Conservation (phyloP, 2,113 vertebrate species). For the Colaptes auratus region DNA sequence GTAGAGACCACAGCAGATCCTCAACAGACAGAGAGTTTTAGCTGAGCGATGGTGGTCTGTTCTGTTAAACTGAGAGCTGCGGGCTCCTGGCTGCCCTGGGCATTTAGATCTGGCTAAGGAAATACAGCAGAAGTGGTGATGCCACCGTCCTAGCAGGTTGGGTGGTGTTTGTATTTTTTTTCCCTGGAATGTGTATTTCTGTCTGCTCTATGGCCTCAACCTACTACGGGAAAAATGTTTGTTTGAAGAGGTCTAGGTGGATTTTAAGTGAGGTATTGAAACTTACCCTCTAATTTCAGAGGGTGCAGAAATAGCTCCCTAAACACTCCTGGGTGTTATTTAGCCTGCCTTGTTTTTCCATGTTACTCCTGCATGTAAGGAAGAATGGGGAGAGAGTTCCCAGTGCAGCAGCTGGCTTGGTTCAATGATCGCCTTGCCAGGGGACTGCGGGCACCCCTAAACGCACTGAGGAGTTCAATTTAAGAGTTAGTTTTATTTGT, state of each 20-base stretch:
- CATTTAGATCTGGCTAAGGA: background rate
- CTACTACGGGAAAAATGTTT: background rate
- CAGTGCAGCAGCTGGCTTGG: background rate
- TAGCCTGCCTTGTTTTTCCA: background rate
- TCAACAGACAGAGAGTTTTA: background rate
- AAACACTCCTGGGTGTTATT: background rate
- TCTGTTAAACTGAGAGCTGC: background rate
- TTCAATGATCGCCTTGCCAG: background rate
- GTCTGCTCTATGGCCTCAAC: background rate
- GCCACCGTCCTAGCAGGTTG: background rate
- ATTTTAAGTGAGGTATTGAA: background rate
- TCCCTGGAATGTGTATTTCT: background rate
- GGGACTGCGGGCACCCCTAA: background rate
- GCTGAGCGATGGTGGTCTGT: background rate
- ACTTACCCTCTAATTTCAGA: background rate
- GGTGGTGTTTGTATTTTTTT: too few species aligned
- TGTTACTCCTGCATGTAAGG: rapidly evolving
- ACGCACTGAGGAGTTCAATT: background rate
- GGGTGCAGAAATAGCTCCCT: background rate
- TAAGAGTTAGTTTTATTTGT: background rate
- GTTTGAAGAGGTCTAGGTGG: background rate
- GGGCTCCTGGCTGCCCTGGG: background rate
- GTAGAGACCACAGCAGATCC: background rate
- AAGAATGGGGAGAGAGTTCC: background rate
- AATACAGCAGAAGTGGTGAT: background rate